Evolutionary conservation across 1,140 invertebrate species (phyloP), one percentile per base, ranked within the genome.

Genomic region (Saccostrea glomerata): DNA sequence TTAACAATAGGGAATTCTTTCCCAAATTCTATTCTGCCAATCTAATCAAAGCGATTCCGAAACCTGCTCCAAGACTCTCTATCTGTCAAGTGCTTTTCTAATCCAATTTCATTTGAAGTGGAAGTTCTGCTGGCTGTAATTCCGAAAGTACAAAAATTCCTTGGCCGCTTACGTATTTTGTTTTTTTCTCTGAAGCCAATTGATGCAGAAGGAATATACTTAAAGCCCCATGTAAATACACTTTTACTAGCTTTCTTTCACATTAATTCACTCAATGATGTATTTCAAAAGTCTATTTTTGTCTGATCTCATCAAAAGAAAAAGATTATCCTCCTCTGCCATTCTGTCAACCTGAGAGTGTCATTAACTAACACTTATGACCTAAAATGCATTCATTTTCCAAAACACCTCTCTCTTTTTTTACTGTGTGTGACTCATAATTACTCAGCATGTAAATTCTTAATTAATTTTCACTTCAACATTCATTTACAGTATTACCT

Each of bases 51-150:
- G 70, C 25, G 7, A 36, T 77, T 77, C 70, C 30, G 12, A 77
- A 77, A 77, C 25, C 30, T 77, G 25, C 70, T 30, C 11, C 70
- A 77, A 23, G 60, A 66, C 17, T 17, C 60, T 23, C 20, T 9
- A 66, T 20, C 60, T 66, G 60, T 66, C 60, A 66, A 66, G 60
- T 66, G 20, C 60, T 66, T 66, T 66, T 66, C 70, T 77, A 77
- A 77, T 77, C 70, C 70, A 77, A 77, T 77, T 77, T 77, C 70
- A 77, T 77, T 77, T 77, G 25, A 77, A 77, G 70, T 77, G 70
- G 70, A 77, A 77, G 30, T 77, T 77, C 70, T 77, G 25, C 70
- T 77, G 23, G 70, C 70, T 77, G 30, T 36, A 77, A 77, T 77
- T 77, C 25, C 15, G 23, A 77, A 25, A 30, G 70, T 36, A 77